Evolutionary conservation across 2,888 invertebrate genomes (phyloP).

Genomic region (Amphipyra tragopoginis): DNA sequence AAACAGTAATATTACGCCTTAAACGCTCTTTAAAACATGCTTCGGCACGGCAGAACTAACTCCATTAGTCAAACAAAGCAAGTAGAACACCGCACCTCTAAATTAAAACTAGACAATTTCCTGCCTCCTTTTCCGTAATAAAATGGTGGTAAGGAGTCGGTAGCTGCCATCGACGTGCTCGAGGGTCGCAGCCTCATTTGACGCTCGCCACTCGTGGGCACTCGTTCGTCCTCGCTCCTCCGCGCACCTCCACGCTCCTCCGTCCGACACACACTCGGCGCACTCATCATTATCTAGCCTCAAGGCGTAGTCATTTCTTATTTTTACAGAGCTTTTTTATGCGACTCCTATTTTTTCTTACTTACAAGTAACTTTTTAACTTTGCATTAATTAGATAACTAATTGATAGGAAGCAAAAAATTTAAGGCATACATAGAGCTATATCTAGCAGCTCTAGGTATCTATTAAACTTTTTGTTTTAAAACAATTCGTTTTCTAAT

Average conservation of each 20-base stretch:
- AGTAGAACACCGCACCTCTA: background rate
- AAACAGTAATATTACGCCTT: too few relatives aligned
- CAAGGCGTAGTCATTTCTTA: slow-evolving; percentile 16
- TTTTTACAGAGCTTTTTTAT: slow-evolving; percentile 13
- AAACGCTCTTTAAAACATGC: too few relatives aligned
- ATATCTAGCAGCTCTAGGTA: too few relatives aligned
- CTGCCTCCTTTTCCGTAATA: slow-evolving; percentile 33
- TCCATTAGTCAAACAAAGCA: background rate
- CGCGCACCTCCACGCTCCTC: slow-evolving; percentile 25
- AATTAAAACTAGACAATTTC: slow-evolving; percentile 20
- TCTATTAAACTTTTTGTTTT: too few relatives aligned
- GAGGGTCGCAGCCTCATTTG: slow-evolving; percentile 65
- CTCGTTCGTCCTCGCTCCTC: slow-evolving; percentile 27
- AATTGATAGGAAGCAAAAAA: too few relatives aligned
- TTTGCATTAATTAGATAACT: too few relatives aligned
- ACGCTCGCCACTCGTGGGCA: slow-evolving; percentile 48
- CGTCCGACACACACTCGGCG: slow-evolving; percentile 37
- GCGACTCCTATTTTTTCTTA: slow-evolving; percentile 15
- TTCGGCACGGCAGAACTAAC: too few relatives aligned
- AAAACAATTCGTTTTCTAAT: too few relatives aligned
- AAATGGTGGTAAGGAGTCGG: slow-evolving; percentile 37
- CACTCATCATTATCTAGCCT: slow-evolving; percentile 57
- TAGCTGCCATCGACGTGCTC: slow-evolving; percentile 51
- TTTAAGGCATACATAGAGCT: too few relatives aligned
- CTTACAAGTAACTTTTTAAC: too few relatives aligned